phyloP scores from a whole-genome alignment of 1,140 invertebrate genomes.

The Diorhabda elongata region DNA sequence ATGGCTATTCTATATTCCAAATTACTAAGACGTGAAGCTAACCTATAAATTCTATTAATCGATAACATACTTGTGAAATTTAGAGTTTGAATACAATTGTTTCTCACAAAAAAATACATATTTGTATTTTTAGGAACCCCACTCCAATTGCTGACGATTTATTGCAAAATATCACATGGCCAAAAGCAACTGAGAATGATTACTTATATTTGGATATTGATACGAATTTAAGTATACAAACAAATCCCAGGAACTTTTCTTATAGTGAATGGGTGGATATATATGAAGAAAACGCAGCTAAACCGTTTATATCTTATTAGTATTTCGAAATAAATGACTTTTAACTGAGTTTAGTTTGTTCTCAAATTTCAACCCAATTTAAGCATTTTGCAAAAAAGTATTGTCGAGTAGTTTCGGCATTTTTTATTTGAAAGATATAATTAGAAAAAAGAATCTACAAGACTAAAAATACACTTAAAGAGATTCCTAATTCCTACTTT shows the following conservation, averaged over 20 bases:
- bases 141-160: not conserved
- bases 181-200: not conserved
- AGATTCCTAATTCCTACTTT: too few relatives aligned
- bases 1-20: too few relatives aligned
- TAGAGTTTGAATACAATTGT: too few relatives aligned
- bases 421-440: too few relatives aligned
- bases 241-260: not conserved
- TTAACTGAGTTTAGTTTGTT: not conserved
- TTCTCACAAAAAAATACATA: not conserved
- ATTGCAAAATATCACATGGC: slow-evolving; percentile 8
- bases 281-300: not conserved
- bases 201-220: slow-evolving; percentile 7
- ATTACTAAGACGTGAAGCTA: too few relatives aligned
- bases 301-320: slow-evolving; percentile 8
- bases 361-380: not conserved
- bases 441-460: too few relatives aligned
- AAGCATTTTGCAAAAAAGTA: not conserved
- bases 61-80: too few relatives aligned
- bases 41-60: too few relatives aligned
- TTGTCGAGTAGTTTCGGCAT: too few relatives aligned
- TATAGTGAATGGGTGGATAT: slow-evolving; percentile 5
- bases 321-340: not conserved
- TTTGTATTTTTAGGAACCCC: slow-evolving; percentile 10
- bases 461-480: too few relatives aligned
- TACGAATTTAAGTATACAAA: not conserved